These are phyloP conservation scores for Chloropsis hardwickii DNA, from an alignment of 2,113 vertebrate species.

Conservation along the genomic window DNA sequence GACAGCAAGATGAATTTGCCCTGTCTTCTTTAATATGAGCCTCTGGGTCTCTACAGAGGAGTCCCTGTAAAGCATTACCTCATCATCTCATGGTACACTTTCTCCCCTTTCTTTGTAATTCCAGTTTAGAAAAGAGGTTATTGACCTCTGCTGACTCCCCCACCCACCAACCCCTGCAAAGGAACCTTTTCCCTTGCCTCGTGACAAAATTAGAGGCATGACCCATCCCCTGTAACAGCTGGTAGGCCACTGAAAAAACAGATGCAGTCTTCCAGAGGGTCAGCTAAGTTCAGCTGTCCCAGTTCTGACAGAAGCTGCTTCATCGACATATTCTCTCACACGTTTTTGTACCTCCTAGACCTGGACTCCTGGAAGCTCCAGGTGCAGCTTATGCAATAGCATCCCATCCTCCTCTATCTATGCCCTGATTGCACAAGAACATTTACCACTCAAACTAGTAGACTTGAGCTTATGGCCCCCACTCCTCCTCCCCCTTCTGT, in stretches of 20 bases:
- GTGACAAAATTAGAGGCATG: not conserved
- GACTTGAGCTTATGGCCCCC: not conserved
- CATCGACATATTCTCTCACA: not conserved
- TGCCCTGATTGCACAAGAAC: not conserved
- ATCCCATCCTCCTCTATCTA: not conserved
- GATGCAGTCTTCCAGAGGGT: not conserved
- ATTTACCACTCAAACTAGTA: not conserved
- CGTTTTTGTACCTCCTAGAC: not conserved
- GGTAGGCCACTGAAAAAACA: not conserved
- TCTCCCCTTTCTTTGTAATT: not conserved
- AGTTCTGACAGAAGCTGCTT: slow-evolving; percentile 5
- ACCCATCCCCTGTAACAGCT: not conserved
- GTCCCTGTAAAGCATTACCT: not conserved
- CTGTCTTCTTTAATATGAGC: not conserved
- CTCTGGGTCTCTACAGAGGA: not conserved
- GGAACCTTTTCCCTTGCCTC: not conserved
- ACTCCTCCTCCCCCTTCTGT: not conserved
- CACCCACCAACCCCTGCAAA: not conserved
- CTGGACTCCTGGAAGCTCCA: not conserved
- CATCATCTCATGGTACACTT: not conserved
- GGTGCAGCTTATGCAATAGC: not conserved
- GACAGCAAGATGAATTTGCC: not conserved
- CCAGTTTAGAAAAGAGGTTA: not conserved
- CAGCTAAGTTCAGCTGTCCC: not conserved
- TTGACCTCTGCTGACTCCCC: not conserved